Conservation (phyloP, 30 jellyfish, hydroid and myxozoan genomes). For the Phacellophora camtschatica region DNA sequence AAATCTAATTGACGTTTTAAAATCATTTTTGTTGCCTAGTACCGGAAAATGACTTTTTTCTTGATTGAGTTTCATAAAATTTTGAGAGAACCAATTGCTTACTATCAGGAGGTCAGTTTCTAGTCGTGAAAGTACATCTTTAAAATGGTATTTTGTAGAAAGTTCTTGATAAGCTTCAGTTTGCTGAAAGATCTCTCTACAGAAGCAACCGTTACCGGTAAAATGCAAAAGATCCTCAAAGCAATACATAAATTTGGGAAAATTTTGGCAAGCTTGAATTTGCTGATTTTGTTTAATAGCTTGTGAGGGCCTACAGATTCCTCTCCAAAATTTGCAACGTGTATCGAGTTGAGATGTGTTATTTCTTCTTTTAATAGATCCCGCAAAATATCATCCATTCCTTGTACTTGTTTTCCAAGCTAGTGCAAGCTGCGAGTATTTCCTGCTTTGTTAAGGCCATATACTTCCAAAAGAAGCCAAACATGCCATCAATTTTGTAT, state of each 20-base stretch:
- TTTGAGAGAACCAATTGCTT: too few relatives aligned
- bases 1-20: too few relatives aligned
- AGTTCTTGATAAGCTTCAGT: too few relatives aligned
- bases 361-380: not conserved
- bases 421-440: not conserved
- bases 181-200: not conserved
- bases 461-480: constrained; percentile 12
- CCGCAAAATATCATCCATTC: constrained; percentile 25
- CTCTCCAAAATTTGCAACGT: not conserved
- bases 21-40: too few relatives aligned
- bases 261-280: not conserved
- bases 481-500: not conserved
- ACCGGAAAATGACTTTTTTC: too few relatives aligned
- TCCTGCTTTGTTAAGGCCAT: constrained; percentile 21
- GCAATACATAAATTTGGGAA: not conserved
- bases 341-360: not conserved
- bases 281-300: not conserved
- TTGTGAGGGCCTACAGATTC: not conserved
- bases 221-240: not conserved
- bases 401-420: constrained; percentile 27
- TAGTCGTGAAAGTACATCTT: too few relatives aligned
- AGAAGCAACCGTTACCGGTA: not conserved
- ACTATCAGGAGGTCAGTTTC: too few relatives aligned
- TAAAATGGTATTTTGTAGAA: too few relatives aligned
- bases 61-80: too few relatives aligned